These are phyloP conservation scores for Habrosyne pyritoides DNA, from an alignment of 2,888 invertebrate genomes.

Conservation along the genomic window DNA sequence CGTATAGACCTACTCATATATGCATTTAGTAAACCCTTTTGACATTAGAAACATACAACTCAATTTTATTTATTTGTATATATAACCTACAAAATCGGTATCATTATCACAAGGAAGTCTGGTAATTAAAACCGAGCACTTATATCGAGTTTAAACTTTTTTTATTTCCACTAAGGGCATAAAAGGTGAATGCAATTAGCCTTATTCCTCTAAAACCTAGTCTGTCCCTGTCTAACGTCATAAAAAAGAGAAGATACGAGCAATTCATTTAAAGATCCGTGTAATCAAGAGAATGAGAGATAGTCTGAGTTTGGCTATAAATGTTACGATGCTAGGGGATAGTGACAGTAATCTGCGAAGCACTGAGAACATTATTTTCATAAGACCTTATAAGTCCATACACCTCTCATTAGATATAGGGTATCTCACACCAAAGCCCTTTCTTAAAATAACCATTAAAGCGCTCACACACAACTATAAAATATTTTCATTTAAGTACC, in stretches of 20 bases:
- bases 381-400: neutral
- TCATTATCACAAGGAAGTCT: no score
- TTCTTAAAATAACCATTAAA: neutral
- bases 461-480: no score
- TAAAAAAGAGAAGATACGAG: constrained; percentile 45
- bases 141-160: constrained; percentile 20
- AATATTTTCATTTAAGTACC: no score
- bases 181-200: constrained; percentile 56
- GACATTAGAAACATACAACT: no score
- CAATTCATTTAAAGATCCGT: constrained; percentile 39
- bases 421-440: neutral
- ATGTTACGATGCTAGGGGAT: constrained; percentile 11
- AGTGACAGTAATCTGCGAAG: neutral
- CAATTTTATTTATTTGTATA: no score
- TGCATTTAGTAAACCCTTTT: no score
- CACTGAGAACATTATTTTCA: neutral
- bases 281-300: constrained; percentile 33
- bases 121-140: neutral
- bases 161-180: constrained; percentile 38
- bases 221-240: constrained; percentile 25
- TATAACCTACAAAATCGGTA: no score
- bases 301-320: constrained; percentile 24
- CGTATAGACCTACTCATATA: no score
- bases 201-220: constrained; percentile 30
- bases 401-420: neutral